phyloP scores from a whole-genome alignment of 1,140 invertebrate species.

The Cepaea nemoralis region DNA sequence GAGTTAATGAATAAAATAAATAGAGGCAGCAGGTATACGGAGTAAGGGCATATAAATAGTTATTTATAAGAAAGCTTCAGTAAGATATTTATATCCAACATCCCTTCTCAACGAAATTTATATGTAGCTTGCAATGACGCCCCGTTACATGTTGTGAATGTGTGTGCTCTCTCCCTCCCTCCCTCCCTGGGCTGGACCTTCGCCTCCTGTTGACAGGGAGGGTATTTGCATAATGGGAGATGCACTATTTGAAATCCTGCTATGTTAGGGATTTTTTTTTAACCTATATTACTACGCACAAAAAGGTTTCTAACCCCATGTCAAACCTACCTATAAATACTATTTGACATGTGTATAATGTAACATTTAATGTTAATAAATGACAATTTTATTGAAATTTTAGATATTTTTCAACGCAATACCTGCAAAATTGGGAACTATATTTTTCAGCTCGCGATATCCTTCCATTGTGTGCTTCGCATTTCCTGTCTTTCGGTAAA shows the following conservation, averaged over 20 bases:
- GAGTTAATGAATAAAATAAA: too few species aligned
- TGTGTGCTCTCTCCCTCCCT: neutral
- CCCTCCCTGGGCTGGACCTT: neutral
- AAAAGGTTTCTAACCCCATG: neutral
- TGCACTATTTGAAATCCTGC: constrained; percentile 29
- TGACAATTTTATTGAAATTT: neutral
- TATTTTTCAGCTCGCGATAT: constrained; percentile 1
- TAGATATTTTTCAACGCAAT: neutral
- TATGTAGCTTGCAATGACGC: too few species aligned
- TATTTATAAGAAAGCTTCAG: too few species aligned
- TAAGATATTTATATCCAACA: too few species aligned
- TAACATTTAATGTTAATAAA: neutral
- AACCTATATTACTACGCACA: constrained; percentile 30
- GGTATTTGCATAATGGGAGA: constrained; percentile 25
- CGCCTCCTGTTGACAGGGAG: constrained; percentile 11
- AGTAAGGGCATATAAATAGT: too few species aligned
- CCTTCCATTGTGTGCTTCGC: constrained; percentile 43
- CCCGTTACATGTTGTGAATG: too few species aligned
- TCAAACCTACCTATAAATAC: neutral
- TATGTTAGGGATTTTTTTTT: neutral
- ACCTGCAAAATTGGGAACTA: constrained; percentile 1
- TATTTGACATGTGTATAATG: neutral
- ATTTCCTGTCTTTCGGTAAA: constrained; percentile 43
- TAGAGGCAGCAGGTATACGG: too few species aligned
- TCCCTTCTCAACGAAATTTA: too few species aligned